Evolutionary conservation across 2,888 invertebrate genomes (phyloP), one percentile per base, ranked within the genome.

Genomic region (Pardosa pseudoannulata): DNA sequence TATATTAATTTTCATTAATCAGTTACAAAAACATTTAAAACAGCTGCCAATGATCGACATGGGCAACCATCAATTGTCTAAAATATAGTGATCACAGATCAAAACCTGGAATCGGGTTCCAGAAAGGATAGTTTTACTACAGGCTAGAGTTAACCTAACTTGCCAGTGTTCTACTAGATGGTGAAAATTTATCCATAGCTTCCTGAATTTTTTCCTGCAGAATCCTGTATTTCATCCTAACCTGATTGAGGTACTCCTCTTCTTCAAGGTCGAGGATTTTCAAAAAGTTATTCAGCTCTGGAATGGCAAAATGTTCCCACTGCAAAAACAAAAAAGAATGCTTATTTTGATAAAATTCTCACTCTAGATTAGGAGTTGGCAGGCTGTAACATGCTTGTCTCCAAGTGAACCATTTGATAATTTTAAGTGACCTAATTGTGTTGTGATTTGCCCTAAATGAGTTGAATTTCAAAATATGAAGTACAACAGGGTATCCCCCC

Each of bases 301-400:
- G 93, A 27, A 92, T 89, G 79, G 93, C 92, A 90, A 93, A 93
- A 11, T 92, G 93, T 68, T 93, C 93, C 93, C 93, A 93, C 93
- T 93, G 36, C 6, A 36, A 36, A 36, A n/a, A n/a, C n/a, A n/a
- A n/a, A n/a, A n/a, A n/a, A n/a, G n/a, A n/a, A n/a, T n/a, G n/a
- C n/a, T n/a, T n/a, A n/a, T n/a, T n/a, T n/a, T n/a, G n/a, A n/a
- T n/a, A n/a, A n/a, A n/a, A n/a, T n/a, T n/a, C n/a, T n/a, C n/a
- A n/a, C n/a, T n/a, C n/a, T n/a, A n/a, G n/a, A n/a, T n/a, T n/a
- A n/a, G n/a, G n/a, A n/a, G n/a, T n/a, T n/a, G n/a, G n/a, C n/a
- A n/a, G n/a, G n/a, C n/a, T n/a, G n/a, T n/a, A n/a, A n/a, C n/a
- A n/a, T n/a, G n/a, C n/a, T n/a, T n/a, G n/a, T n/a, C n/a, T n/a